These are phyloP conservation scores for Heliconius melpomene DNA, from an alignment of 1,140 invertebrate species.

Conservation along the genomic window DNA sequence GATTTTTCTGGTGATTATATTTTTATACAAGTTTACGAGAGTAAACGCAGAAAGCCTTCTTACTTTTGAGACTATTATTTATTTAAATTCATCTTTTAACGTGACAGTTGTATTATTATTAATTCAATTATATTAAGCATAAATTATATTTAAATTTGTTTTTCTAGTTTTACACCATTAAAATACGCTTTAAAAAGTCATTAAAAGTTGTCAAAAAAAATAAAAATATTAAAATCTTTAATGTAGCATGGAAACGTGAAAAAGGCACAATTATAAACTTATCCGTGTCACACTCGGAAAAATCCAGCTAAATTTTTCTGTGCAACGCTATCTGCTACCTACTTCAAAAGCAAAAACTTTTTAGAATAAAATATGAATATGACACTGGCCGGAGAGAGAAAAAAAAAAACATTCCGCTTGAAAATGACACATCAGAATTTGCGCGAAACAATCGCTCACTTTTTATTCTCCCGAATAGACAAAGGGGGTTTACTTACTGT, in stretches of 20 bases:
- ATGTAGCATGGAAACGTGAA: not conserved
- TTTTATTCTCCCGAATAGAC: constrained; percentile 53
- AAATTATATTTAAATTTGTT: no score
- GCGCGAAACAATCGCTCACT: constrained; percentile 62
- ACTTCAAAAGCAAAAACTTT: constrained; percentile 22
- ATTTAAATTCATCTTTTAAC: no score
- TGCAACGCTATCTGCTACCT: constrained; percentile 12
- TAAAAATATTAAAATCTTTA: not conserved
- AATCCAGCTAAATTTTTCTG: constrained; percentile 18
- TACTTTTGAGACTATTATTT: no score
- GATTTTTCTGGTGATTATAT: not conserved
- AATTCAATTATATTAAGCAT: no score
- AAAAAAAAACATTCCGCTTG: constrained; percentile 40
- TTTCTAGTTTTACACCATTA: no score
- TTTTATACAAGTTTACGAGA: no score
- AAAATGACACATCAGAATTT: constrained; percentile 52
- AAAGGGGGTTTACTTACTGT: constrained; percentile 55
- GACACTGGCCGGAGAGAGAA: constrained; percentile 39
- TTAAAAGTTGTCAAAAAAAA: not conserved
- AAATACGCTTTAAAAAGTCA: not conserved
- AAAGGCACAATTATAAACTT: constrained; percentile 12
- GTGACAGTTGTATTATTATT: no score
- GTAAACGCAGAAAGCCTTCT: no score
- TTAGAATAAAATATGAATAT: constrained; percentile 30
- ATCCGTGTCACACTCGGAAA: not conserved